Evolutionary conservation across 2,797 vertebrate species (phyloP).

Genomic region (Hoplostethus atlanticus): DNA sequence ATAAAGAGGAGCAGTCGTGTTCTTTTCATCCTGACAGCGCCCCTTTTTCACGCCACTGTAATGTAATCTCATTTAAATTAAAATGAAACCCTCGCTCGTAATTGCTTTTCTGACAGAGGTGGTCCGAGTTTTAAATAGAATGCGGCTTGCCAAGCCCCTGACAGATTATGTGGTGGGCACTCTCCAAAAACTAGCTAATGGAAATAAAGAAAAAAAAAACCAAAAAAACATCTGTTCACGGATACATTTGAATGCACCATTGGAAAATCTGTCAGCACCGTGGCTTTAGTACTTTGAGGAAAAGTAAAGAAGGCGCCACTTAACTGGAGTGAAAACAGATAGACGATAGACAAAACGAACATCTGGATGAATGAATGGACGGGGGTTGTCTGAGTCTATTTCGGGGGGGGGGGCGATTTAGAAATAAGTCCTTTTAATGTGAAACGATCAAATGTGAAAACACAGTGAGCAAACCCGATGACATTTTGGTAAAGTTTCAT

Average conservation of each 20-base stretch:
- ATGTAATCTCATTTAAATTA: conserved; percentile 87
- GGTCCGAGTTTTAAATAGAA: conserved; percentile 83
- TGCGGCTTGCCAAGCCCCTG: conserved; percentile 55
- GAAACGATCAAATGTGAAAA: conserved; percentile 21
- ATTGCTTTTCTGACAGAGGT: conserved; percentile 88
- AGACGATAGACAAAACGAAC: conserved; percentile 24
- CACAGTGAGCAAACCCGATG: conserved; percentile 1
- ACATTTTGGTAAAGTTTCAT: conserved; percentile 9
- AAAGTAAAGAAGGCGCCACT: neutral
- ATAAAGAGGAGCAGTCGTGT: conserved; percentile 80
- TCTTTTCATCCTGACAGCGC: conserved; percentile 77
- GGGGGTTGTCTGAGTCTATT: conserved; percentile 27
- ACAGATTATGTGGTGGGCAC: conserved; percentile 67
- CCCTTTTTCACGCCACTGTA: conserved; percentile 81
- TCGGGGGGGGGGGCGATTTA: neutral
- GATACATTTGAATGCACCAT: conserved; percentile 42
- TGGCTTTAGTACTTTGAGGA: conserved; percentile 9
- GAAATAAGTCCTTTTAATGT: conserved; percentile 17
- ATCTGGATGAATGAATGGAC: conserved; percentile 35
- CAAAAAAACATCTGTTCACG: conserved; percentile 17
- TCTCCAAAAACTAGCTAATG: conserved; percentile 16
- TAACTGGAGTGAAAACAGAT: conserved; percentile 2
- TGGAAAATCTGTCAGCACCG: conserved; percentile 35
- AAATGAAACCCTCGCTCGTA: conserved; percentile 85
- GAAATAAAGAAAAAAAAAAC: conserved; percentile 1